Evolutionary conservation across 2,888 invertebrate species (phyloP).

Genomic region (Odontocerum albicorne): DNA sequence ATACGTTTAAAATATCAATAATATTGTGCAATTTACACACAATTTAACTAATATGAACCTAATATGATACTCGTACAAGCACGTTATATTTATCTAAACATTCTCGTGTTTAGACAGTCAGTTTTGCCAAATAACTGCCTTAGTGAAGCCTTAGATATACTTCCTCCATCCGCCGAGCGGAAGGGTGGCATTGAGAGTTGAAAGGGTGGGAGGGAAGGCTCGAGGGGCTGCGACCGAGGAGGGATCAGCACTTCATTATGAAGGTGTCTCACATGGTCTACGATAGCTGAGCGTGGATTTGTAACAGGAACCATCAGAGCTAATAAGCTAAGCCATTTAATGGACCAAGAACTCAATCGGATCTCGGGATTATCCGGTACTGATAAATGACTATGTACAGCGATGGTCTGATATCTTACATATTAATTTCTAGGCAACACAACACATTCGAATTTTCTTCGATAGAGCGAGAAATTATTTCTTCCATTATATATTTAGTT

Average conservation of each 20-base stretch:
- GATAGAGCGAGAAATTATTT: too few species aligned
- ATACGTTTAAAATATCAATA: too few species aligned
- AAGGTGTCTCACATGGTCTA: conserved; percentile 9
- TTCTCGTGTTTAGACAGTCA: conserved; percentile 15
- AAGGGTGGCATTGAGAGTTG: neutral
- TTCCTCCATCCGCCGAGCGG: conserved; percentile 13
- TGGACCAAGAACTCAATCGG: conserved; percentile 26
- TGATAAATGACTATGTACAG: conserved; percentile 5
- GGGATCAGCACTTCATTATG: conserved; percentile 25
- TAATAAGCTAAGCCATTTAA: conserved; percentile 28
- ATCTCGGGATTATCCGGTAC: conserved; percentile 25
- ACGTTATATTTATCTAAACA: neutral
- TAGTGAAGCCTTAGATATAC: conserved; percentile 11
- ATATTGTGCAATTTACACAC: too few species aligned
- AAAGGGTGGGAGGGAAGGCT: neutral
- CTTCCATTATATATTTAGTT: too few species aligned
- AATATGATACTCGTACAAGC: neutral
- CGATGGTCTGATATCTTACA: neutral
- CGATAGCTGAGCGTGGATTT: conserved; percentile 19
- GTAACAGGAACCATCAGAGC: conserved; percentile 20
- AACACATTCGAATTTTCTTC: too few species aligned
- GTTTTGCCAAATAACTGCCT: conserved; percentile 20
- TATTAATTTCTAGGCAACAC: too few species aligned
- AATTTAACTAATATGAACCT: neutral
- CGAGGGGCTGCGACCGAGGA: neutral